Conservation (phyloP, 2,113 vertebrate genomes). For the Oryzias woworae region DNA sequence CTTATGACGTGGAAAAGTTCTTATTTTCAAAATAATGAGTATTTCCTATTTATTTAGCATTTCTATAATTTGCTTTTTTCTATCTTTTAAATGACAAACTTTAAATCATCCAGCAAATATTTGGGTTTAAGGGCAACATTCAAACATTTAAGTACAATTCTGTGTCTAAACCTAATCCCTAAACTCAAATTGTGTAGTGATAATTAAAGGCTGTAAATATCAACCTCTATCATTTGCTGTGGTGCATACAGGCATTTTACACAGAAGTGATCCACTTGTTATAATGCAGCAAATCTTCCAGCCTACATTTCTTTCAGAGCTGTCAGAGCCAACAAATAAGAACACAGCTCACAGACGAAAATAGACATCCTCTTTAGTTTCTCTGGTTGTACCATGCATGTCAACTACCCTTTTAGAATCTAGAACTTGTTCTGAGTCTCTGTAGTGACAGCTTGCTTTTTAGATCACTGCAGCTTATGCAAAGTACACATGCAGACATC, state of each 20-base stretch:
- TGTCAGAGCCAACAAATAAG: conserved; percentile 15
- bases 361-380: conserved; percentile 22
- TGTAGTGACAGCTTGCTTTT: conserved; percentile 27
- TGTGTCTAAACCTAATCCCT: too few species aligned
- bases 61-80: neutral
- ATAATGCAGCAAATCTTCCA: neutral
- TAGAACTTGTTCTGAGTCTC: conserved; percentile 12
- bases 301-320: conserved; percentile 2
- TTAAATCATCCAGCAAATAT: neutral
- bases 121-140: neutral
- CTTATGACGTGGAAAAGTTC: too few species aligned
- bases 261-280: conserved; percentile 10
- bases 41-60: too few species aligned
- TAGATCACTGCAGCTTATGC: conserved; percentile 23
- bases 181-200: too few species aligned
- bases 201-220: too few species aligned
- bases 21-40: too few species aligned
- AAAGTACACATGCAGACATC: conserved; percentile 10
- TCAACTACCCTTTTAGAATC: conserved; percentile 19
- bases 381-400: conserved; percentile 8
- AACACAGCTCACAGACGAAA: conserved; percentile 15
- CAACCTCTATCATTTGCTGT: neutral
- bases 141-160: neutral
- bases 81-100: neutral
- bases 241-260: conserved; percentile 4